These are phyloP conservation scores for Carollia perspicillata DNA, from an alignment of 2,113 vertebrate genomes.

Conservation along the genomic window DNA sequence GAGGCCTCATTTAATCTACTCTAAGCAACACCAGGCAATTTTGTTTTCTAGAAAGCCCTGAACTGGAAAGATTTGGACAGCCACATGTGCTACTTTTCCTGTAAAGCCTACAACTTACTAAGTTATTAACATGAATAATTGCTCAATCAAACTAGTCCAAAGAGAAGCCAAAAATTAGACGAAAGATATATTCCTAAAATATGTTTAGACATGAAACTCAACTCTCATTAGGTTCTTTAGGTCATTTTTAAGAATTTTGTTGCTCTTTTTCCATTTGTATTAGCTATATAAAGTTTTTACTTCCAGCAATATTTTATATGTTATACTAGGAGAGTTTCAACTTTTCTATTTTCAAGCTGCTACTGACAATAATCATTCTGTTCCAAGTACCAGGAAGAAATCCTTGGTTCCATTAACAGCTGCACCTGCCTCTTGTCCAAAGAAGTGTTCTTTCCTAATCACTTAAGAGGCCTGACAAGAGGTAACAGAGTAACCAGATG, in stretches of 20 bases:
- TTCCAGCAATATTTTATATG: background rate
- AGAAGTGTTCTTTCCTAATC: slow-evolving; percentile 26
- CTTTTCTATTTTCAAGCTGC: slow-evolving; percentile 17
- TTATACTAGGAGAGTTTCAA: background rate
- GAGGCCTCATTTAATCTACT: background rate
- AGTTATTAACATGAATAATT: background rate
- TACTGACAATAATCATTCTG: background rate
- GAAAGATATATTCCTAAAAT: background rate
- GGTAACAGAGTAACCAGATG: slow-evolving; percentile 9
- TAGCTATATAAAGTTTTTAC: background rate
- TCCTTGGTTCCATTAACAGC: background rate
- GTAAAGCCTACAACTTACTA: background rate
- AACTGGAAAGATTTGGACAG: background rate
- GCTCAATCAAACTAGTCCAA: background rate
- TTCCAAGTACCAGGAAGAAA: background rate
- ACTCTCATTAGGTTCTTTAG: background rate
- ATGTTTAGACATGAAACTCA: background rate
- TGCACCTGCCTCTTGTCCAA: background rate
- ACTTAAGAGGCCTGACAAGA: background rate
- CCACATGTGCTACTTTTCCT: background rate
- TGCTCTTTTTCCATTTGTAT: background rate
- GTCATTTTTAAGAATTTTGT: background rate
- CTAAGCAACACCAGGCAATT: background rate
- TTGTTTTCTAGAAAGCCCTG: background rate
- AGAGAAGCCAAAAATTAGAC: background rate